These are phyloP conservation scores for Halocynthia roretzi DNA, from an alignment of 23 tunicate species.

Conservation along the genomic window DNA sequence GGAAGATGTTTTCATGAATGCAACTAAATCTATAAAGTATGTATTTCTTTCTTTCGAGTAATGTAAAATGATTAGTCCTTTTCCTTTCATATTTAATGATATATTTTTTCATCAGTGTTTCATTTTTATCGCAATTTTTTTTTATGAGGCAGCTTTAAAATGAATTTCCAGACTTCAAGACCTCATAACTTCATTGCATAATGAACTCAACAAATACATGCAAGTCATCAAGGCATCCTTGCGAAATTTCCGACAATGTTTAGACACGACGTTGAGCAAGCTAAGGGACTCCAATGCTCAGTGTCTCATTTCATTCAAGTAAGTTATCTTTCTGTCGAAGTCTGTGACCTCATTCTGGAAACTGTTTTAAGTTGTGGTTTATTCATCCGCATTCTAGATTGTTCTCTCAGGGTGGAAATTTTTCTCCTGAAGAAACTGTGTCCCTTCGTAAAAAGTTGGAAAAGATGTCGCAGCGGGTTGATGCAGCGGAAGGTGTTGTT, in stretches of 20 bases:
- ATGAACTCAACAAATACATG: constrained; percentile 50
- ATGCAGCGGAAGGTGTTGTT: constrained; percentile 67
- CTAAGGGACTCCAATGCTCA: constrained; percentile 73
- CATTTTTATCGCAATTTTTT: not conserved
- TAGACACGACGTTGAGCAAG: constrained; percentile 53
- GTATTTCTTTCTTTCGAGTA: not conserved
- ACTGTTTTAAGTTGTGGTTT: not conserved
- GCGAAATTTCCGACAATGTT: constrained; percentile 51
- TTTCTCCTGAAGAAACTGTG: constrained; percentile 77
- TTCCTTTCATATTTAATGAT: too few relatives aligned
- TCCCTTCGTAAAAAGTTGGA: constrained; percentile 68
- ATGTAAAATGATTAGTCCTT: not conserved
- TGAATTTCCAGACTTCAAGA: constrained; percentile 33
- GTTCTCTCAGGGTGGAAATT: constrained; percentile 90
- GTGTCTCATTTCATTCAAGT: constrained; percentile 82
- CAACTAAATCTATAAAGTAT: constrained; percentile 69
- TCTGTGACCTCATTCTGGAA: not conserved
- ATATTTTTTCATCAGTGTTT: too few relatives aligned
- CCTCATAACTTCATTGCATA: constrained; percentile 38
- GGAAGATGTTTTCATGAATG: constrained; percentile 38
- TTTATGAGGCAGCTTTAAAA: not conserved
- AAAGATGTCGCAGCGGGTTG: constrained; percentile 66
- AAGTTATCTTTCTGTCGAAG: constrained; percentile 7
- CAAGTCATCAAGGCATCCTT: constrained; percentile 65
- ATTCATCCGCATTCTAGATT: constrained; percentile 33